A percentile compares a stretch with the other conserved stretches of the same genome.
Evolutionary conservation across 2,888 invertebrate species (phyloP).

Genomic region (Xanthia togata): DNA sequence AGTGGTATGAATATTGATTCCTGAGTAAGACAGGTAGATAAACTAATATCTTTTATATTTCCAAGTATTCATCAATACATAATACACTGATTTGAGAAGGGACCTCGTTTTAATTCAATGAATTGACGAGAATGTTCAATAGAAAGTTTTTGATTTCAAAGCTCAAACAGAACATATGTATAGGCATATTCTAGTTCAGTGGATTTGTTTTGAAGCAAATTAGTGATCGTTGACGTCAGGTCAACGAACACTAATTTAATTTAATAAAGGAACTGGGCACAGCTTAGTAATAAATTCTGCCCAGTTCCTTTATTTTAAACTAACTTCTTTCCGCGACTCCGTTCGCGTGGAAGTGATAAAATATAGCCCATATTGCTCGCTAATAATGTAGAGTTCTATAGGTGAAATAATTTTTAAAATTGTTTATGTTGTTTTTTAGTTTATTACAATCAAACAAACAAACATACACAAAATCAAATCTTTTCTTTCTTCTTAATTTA

Average conservation of each 20-base stretch:
- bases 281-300: neutral
- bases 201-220: neutral
- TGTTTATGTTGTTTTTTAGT: too few relatives aligned
- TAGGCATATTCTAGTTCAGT: neutral
- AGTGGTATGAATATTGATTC: constrained; percentile 2
- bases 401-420: too few relatives aligned
- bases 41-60: neutral
- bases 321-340: too few relatives aligned
- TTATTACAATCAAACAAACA: too few relatives aligned
- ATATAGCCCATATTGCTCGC: too few relatives aligned
- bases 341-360: too few relatives aligned
- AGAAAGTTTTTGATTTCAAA: neutral
- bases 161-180: too few relatives aligned
- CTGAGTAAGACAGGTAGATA: constrained; percentile 2
- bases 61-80: constrained; percentile 8
- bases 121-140: neutral
- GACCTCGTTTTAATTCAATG: neutral
- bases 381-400: too few relatives aligned
- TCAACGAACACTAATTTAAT: too few relatives aligned
- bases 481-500: too few relatives aligned
- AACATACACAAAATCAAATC: too few relatives aligned
- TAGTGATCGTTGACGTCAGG: neutral
- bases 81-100: neutral
- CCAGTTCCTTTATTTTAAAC: neutral
- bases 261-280: too few relatives aligned